Conservation (phyloP, 2,888 invertebrate species). For the Chironomus riparius region DNA sequence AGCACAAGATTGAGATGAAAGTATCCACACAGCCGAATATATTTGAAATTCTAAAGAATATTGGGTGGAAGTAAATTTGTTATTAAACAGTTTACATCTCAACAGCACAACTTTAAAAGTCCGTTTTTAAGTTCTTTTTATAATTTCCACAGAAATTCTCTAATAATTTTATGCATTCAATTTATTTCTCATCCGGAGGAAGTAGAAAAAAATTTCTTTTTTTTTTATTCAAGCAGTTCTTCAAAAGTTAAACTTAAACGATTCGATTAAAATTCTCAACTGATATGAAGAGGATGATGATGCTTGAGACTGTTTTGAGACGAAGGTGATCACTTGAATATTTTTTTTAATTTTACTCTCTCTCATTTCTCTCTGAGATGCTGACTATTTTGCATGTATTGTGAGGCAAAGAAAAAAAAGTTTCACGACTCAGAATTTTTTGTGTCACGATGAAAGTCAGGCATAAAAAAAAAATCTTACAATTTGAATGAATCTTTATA, state of each 20-base stretch:
- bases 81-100: background rate
- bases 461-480: background rate
- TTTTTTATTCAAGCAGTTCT: background rate
- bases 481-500: background rate
- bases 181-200: background rate
- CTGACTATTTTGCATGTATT: too few species aligned
- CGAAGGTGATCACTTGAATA: background rate
- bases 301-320: background rate
- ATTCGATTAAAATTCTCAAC: constrained; percentile 6
- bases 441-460: background rate
- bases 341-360: background rate
- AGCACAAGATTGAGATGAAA: background rate
- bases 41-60: too few species aligned
- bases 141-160: constrained; percentile 20
- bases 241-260: background rate
- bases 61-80: background rate
- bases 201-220: background rate
- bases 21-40: background rate
- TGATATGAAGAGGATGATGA: constrained; percentile 10
- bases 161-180: constrained; percentile 21
- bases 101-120: background rate
- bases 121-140: background rate
- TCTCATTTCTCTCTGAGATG: background rate
- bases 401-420: too few species aligned
- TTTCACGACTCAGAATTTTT: background rate